phyloP scores from a whole-genome alignment of 2,113 vertebrate genomes.

The Tetrao urogallus region DNA sequence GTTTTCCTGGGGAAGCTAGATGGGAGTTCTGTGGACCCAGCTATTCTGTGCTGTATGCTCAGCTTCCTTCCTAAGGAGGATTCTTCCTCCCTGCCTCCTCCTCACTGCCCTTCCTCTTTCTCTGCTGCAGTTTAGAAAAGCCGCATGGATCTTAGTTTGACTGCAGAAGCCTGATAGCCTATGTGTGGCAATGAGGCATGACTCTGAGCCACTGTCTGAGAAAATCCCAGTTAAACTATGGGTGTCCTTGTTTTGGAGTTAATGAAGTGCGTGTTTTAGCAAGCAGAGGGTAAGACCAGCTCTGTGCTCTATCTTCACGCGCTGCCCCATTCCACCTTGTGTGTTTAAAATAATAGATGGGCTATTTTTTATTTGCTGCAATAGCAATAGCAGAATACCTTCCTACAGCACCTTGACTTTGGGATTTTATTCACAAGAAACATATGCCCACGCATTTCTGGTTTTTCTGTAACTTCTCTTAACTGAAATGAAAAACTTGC shows the following conservation, averaged over 20 bases:
- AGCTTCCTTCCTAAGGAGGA: neutral
- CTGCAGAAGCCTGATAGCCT: neutral
- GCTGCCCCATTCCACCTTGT: neutral
- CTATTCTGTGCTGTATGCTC: neutral
- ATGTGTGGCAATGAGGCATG: neutral
- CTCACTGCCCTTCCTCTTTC: neutral
- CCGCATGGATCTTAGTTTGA: neutral
- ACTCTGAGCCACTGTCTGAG: neutral
- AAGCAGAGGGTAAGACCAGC: neutral
- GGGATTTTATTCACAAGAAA: neutral
- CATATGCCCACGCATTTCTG: neutral
- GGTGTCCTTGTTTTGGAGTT: neutral
- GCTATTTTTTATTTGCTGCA: neutral
- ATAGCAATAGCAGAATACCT: neutral
- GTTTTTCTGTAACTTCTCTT: neutral
- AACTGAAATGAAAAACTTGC: neutral
- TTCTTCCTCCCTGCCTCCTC: neutral
- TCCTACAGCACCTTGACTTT: neutral
- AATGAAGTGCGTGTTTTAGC: neutral
- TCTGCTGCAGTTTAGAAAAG: neutral
- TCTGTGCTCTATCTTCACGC: neutral
- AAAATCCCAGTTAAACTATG: neutral
- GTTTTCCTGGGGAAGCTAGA: neutral
- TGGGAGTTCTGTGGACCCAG: neutral
- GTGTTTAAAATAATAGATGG: neutral